Conservation (phyloP, 2,797 vertebrate genomes). For the Chelidonichthys spinosus region DNA sequence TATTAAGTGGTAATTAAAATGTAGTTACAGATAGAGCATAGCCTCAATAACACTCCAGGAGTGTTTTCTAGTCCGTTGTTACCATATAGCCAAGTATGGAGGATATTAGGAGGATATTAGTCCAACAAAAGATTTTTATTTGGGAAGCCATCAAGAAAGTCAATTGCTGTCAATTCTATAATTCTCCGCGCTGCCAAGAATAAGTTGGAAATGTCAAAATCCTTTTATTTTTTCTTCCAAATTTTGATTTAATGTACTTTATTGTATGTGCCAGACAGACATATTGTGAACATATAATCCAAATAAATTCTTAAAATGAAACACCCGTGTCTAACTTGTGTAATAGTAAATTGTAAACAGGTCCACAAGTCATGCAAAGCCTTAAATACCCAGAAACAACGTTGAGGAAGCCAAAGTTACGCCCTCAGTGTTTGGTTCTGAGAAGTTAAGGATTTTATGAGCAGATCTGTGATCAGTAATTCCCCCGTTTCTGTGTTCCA, state of each 20-base stretch:
- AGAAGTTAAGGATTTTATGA: neutral
- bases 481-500: slow-evolving; percentile 60
- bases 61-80: too few relatives aligned
- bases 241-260: neutral
- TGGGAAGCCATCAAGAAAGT: neutral
- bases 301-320: too few relatives aligned
- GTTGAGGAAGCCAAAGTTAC: neutral
- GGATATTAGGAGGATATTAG: neutral
- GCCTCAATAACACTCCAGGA: too few relatives aligned
- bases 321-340: neutral
- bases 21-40: neutral
- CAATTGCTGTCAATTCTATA: neutral
- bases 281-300: neutral
- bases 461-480: neutral
- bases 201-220: neutral
- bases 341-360: neutral
- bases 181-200: neutral
- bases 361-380: neutral
- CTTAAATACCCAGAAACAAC: neutral
- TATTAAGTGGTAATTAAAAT: neutral
- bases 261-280: neutral
- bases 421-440: neutral
- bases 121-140: neutral
- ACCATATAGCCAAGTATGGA: neutral
- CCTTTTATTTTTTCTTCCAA: too few relatives aligned